Evolutionary conservation across 2,888 invertebrate genomes (phyloP), one percentile per base, ranked within the genome.

Genomic region (Dynastes tityus): DNA sequence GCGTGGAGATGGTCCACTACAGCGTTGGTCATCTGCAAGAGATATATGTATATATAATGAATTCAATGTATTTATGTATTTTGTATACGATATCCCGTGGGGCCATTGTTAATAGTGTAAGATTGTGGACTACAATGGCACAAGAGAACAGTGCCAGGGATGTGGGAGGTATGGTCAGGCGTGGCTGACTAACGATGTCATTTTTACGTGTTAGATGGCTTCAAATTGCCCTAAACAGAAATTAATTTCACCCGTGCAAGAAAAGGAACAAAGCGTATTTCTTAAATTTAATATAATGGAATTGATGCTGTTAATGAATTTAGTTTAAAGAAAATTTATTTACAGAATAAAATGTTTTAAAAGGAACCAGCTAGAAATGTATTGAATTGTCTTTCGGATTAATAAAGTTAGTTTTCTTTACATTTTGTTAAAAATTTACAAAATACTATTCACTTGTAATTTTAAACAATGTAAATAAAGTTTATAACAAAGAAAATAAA

Each of bases 21-120:
- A 78, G 70, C 73, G 65, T 80, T 84, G 85, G 81, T 79, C 86
- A 78, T 81, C 84, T 87, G 84, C 83, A 84, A 83, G 85, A 88
- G 87, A 88, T 88, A 87, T 87, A 88, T 87, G 87, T 88, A 87
- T 87, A 87, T 88, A 88, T 88, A 89, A 89, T 88, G 88, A 89
- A 89, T 88, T 88, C 88, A 88, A 88, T 89, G 88, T 89, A 89
- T 89, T 88, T 89, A 89, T 89, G 88, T 89, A 89, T 88, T 89
- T 88, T 89, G 88, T 88, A 88, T 87, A 87, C 86, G 88, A 86
- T 87, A 87, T 86, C 89, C 89, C 87, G 88, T 87, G 83, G 88
- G 85, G 88, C 87, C 84, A 88, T 89, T 89, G 89, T 89, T 87
- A 87, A 87, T 88, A 87, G 87, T 86, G 87, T 86, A 88, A 88